A percentile compares a stretch with the other conserved stretches of the same genome.
These are phyloP conservation scores for Mylabris phalerata DNA, from an alignment of 1,140 invertebrate genomes.

Conservation along the genomic window DNA sequence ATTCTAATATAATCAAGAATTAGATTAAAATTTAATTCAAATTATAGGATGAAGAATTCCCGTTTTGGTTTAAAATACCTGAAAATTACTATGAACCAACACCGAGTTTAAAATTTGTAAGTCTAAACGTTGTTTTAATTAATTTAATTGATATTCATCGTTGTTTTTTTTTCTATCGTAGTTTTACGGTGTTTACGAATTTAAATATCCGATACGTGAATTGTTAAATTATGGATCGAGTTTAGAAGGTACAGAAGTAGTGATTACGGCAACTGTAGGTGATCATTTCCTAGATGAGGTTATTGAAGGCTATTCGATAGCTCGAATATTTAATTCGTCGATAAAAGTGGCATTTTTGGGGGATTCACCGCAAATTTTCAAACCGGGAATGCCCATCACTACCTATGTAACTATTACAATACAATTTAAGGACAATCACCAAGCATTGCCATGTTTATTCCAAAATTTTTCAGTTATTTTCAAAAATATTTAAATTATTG, in stretches of 20 bases:
- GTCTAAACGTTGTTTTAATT: slow-evolving; percentile 30
- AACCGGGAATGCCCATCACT: slow-evolving; percentile 83
- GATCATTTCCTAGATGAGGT: slow-evolving; percentile 84
- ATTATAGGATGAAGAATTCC: slow-evolving; percentile 62
- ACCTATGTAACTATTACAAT: slow-evolving; percentile 52
- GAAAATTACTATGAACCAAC: slow-evolving; percentile 46
- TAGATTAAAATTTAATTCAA: no score
- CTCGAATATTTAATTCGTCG: slow-evolving; percentile 80
- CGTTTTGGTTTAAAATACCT: slow-evolving; percentile 65
- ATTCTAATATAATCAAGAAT: neutral
- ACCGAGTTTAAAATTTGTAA: slow-evolving; percentile 63
- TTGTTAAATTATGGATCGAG: slow-evolving; percentile 58
- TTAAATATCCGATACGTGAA: slow-evolving; percentile 76
- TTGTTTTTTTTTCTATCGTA: slow-evolving; percentile 35
- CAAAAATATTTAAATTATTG: no score
- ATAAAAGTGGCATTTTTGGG: slow-evolving; percentile 79
- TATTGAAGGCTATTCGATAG: slow-evolving; percentile 78
- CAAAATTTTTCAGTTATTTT: no score
- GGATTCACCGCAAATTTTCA: slow-evolving; percentile 86
- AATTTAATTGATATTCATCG: neutral
- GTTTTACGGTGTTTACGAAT: slow-evolving; percentile 83
- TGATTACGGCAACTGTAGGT: slow-evolving; percentile 81
- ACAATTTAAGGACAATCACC: neutral
- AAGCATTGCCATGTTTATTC: no score
- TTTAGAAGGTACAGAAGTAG: slow-evolving; percentile 74